These are phyloP conservation scores for Brassicogethes aeneus DNA, from an alignment of 2,888 invertebrate genomes.

Conservation along the genomic window DNA sequence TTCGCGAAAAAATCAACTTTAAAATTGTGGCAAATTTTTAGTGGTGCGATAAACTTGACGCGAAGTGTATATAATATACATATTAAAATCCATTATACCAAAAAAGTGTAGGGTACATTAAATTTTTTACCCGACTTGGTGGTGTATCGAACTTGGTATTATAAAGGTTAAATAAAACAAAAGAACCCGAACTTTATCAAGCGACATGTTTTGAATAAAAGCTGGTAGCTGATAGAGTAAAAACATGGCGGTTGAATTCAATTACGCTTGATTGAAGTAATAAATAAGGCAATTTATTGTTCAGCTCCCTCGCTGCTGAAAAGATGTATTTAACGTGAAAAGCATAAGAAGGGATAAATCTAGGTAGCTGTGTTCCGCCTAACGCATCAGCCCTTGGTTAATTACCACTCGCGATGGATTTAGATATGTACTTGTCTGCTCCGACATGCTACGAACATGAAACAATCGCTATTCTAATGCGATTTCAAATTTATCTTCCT, in stretches of 20 bases:
- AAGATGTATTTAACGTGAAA: slow-evolving; percentile 11
- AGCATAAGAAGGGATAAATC: slow-evolving; percentile 7
- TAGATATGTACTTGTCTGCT: slow-evolving; percentile 13
- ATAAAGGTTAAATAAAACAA: no score
- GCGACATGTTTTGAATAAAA: no score
- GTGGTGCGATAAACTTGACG: no score
- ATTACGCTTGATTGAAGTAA: slow-evolving; percentile 11
- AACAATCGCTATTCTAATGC: slow-evolving; percentile 14
- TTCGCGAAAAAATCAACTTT: no score
- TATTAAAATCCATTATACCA: no score
- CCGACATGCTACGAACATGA: slow-evolving; percentile 5
- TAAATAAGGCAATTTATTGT: slow-evolving; percentile 13
- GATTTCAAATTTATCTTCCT: slow-evolving; percentile 15
- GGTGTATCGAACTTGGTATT: no score
- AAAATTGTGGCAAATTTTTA: no score
- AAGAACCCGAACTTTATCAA: no score
- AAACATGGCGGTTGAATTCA: slow-evolving; percentile 8
- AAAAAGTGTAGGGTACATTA: no score
- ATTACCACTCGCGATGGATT: slow-evolving; percentile 14
- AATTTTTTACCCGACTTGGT: no score
- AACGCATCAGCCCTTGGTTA: slow-evolving; percentile 11
- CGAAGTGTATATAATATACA: no score
- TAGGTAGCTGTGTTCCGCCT: slow-evolving; percentile 7
- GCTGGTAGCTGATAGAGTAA: no score
- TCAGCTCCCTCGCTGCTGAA: slow-evolving; percentile 10